Evolutionary conservation across 1,140 invertebrate genomes (phyloP), one percentile per base, ranked within the genome.

Genomic region (Penaeus vannamei): DNA sequence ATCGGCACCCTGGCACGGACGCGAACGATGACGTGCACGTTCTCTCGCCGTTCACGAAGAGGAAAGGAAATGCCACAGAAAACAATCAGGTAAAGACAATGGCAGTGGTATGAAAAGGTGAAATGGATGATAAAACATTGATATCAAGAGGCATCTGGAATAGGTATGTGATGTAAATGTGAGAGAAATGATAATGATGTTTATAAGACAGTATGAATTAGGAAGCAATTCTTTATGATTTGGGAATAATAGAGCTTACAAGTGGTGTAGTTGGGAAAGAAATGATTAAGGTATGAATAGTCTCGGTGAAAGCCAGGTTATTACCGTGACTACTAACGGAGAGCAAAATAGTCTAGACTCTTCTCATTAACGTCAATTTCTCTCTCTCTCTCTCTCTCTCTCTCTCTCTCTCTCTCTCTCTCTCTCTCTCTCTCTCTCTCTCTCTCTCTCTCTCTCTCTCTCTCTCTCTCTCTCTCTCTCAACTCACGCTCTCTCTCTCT

Each of bases 11-110:
- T 3, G 87, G 87, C 82, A 89, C 82, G 12, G 87, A 85, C 32
- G 12, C 82, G 32, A 89, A 89, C 72, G 87, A 89, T 46, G 87
- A 89, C 36, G 61, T 72, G 7, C 87, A 89, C 82, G 60, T 89
- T 61, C 87, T 85, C 53, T 84, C 87, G 10, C 87, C 82, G 26
- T 89, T 89, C 72, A 84, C 36, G n/a, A 89, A 66, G 60, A 84
- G 87, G 72, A 89, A 89, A 22, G 87, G 87, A 17, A 89, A 89
- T 59, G 69, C 82, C 1, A 85, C 87, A 1, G 22, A 85, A 29
- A 36, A 23, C 42, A 81, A 53, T 17, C 53, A 53, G 53, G 53
- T 53, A 53, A 53, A 53, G 53, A 53, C 53, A 17, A 10, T 0
- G 8, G 8, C 5, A 53, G 1, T 53, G 53, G 53, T 17, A 14